These are phyloP conservation scores for Callionymus lyra DNA, from an alignment of 2,113 vertebrate species.

Conservation along the genomic window DNA sequence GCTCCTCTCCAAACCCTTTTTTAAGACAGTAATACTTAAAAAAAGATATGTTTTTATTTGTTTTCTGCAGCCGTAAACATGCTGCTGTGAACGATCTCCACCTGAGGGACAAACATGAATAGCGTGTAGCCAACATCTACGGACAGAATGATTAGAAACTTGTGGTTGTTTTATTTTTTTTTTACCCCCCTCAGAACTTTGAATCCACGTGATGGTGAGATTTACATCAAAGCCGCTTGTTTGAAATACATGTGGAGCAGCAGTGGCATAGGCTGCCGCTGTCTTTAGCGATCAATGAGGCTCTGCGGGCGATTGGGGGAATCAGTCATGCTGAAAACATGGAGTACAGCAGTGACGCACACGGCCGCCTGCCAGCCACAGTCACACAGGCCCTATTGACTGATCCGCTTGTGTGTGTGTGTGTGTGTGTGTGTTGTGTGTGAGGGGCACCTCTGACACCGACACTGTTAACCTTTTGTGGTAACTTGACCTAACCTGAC, in stretches of 20 bases:
- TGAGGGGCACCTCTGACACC: constrained; percentile 48
- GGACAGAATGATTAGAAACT: no score
- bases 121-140: no score
- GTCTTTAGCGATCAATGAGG: constrained; percentile 50
- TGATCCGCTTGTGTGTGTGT: constrained; percentile 35
- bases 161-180: no score
- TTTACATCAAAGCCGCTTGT: constrained; percentile 5
- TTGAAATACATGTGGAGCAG: not conserved
- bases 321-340: constrained; percentile 70
- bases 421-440: constrained; percentile 31
- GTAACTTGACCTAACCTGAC: constrained; percentile 47
- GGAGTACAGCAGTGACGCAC: constrained; percentile 65
- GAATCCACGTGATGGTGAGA: not conserved
- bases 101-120: no score
- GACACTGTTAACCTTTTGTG: constrained; percentile 57
- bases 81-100: no score
- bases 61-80: no score
- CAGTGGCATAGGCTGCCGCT: constrained; percentile 12
- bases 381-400: constrained; percentile 57
- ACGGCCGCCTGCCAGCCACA: constrained; percentile 21
- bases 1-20: no score
- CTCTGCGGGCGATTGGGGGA: constrained; percentile 59
- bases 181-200: no score
- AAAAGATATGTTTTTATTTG: no score
- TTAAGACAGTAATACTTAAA: no score